Conservation (phyloP, 2,113 vertebrate genomes). For the Trogon surrucura region DNA sequence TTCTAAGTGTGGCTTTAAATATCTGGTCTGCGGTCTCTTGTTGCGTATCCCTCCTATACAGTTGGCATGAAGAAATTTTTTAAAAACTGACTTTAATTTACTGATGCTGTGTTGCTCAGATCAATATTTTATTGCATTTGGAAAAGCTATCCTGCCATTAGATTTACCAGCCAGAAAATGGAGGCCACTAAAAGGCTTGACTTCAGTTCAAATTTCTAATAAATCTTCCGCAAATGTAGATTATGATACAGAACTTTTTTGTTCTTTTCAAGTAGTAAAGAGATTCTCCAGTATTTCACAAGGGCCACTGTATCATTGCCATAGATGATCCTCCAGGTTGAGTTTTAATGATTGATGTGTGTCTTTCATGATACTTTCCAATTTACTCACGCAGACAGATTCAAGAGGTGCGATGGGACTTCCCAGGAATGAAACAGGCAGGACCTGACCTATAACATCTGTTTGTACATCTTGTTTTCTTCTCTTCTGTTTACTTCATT, state of each 20-base stretch:
- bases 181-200: slow-evolving; percentile 6
- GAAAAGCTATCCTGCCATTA: not conserved
- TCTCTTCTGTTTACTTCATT: not conserved
- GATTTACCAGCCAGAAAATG: slow-evolving; percentile 36
- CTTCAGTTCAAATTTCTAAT: not conserved
- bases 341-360: not conserved
- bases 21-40: not conserved
- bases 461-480: not conserved
- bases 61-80: not conserved
- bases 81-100: slow-evolving; percentile 37
- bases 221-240: slow-evolving; percentile 7
- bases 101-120: not conserved
- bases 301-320: not conserved
- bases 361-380: not conserved
- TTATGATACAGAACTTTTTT: not conserved
- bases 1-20: not conserved
- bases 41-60: not conserved
- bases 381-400: not conserved
- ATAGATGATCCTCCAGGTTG: not conserved
- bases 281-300: not conserved
- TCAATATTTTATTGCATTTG: slow-evolving; percentile 37
- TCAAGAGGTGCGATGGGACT: not conserved
- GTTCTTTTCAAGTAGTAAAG: not conserved
- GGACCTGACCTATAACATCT: not conserved
- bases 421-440: not conserved